phyloP scores from a whole-genome alignment of 2,888 invertebrate genomes.

The Aphodius sticticus region DNA sequence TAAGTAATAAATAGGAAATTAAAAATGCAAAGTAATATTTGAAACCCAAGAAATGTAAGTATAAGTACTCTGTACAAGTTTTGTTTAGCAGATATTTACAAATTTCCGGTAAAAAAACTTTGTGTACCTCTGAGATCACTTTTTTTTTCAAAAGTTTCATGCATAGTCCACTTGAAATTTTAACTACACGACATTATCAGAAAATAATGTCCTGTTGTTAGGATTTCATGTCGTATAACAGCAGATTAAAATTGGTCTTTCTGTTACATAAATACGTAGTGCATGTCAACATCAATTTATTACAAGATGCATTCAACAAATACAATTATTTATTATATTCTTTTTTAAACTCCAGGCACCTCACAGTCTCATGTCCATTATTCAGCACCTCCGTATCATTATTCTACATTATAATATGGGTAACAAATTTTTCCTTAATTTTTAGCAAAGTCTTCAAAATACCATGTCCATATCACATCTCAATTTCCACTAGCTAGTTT shows the following conservation, averaged over 20 bases:
- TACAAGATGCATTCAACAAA: constrained; percentile 24
- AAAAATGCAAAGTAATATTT: neutral
- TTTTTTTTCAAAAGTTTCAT: neutral
- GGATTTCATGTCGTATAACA: neutral
- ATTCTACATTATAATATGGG: constrained; percentile 32
- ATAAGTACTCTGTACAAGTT: constrained; percentile 8
- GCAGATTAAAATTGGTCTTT: neutral
- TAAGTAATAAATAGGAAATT: constrained; percentile 1
- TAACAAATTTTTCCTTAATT: constrained; percentile 39
- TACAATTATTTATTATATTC: constrained; percentile 29
- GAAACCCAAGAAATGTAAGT: neutral
- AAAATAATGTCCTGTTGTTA: too few relatives aligned
- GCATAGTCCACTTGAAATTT: neutral
- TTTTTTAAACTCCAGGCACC: constrained; percentile 53
- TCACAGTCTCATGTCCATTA: constrained; percentile 55
- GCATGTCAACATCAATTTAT: constrained; percentile 12
- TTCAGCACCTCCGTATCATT: constrained; percentile 43
- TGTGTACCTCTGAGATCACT: constrained; percentile 17
- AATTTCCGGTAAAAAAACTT: constrained; percentile 9
- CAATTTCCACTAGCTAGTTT: constrained; percentile 34
- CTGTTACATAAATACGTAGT: neutral
- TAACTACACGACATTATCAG: neutral
- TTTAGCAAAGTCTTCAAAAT: constrained; percentile 49
- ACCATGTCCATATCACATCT: constrained; percentile 51
- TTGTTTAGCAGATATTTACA: constrained; percentile 6